phyloP scores from a whole-genome alignment of 2,797 vertebrate genomes.

The Loris lydekkerianus region DNA sequence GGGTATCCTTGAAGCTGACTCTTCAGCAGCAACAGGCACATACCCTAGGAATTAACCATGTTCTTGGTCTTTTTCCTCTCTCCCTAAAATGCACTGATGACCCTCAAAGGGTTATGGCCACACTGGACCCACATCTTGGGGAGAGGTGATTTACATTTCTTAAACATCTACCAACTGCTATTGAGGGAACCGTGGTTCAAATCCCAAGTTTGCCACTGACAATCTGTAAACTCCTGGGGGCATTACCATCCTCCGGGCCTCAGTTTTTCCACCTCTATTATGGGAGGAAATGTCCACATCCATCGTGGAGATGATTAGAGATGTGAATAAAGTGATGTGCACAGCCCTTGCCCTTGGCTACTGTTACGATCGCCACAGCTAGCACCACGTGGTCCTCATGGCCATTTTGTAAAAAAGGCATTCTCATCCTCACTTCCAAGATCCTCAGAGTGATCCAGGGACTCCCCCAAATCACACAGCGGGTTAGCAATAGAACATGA shows the following conservation, averaged over 20 bases:
- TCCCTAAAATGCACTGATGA: not conserved
- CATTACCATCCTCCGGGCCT: not conserved
- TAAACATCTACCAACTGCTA: not conserved
- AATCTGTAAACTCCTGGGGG: not conserved
- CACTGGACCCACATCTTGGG: not conserved
- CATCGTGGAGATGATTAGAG: not conserved
- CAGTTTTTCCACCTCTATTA: accelerated
- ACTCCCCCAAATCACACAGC: not conserved
- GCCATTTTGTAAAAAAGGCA: not conserved
- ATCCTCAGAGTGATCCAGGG: not conserved
- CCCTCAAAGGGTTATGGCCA: not conserved
- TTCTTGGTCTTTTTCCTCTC: not conserved
- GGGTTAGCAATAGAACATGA: accelerated
- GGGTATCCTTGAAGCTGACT: not conserved
- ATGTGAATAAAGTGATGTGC: accelerated
- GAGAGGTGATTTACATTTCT: not conserved
- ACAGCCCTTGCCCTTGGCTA: not conserved
- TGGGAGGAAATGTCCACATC: accelerated
- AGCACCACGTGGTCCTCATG: not conserved
- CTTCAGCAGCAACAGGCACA: not conserved
- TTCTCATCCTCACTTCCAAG: not conserved
- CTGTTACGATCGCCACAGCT: not conserved
- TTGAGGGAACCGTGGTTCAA: not conserved
- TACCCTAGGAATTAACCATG: not conserved
- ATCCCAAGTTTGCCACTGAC: too few relatives aligned